Evolutionary conservation across 2,113 vertebrate genomes (phyloP).

Genomic region (Vanacampus margaritifer): DNA sequence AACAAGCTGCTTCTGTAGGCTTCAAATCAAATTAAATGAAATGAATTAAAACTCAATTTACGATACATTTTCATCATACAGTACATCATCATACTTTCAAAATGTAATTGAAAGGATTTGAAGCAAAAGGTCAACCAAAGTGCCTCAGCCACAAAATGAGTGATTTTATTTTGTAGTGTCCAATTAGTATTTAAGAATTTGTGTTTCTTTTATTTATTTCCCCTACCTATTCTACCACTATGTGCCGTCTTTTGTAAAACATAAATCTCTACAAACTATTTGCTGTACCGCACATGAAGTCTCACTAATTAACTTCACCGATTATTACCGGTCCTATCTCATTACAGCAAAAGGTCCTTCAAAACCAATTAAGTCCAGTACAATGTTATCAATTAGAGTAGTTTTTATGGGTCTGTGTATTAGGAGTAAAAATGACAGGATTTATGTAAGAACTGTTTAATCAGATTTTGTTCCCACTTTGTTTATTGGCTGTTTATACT

Average conservation of each 20-base stretch:
- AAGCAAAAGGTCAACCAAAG: neutral
- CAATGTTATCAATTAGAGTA: neutral
- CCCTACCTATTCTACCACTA: neutral
- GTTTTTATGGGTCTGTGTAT: neutral
- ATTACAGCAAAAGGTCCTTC: neutral
- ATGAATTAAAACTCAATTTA: constrained; percentile 12
- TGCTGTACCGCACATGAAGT: neutral
- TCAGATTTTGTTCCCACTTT: neutral
- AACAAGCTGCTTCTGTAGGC: constrained; percentile 8
- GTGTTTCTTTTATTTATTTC: neutral
- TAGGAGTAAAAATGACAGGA: neutral
- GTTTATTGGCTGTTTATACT: neutral
- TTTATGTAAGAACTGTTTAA: neutral
- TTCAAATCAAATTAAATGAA: neutral
- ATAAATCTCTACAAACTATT: neutral
- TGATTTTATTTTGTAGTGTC: neutral
- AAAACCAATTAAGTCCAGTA: neutral
- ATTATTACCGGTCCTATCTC: neutral
- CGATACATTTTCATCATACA: neutral
- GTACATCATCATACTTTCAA: neutral
- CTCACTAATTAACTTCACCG: neutral
- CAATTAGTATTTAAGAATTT: neutral
- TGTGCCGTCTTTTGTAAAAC: neutral
- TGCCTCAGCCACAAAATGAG: neutral
- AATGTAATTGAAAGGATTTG: neutral